Evolutionary conservation across 2,888 invertebrate species (phyloP).

Genomic region (Eledone cirrhosa): DNA sequence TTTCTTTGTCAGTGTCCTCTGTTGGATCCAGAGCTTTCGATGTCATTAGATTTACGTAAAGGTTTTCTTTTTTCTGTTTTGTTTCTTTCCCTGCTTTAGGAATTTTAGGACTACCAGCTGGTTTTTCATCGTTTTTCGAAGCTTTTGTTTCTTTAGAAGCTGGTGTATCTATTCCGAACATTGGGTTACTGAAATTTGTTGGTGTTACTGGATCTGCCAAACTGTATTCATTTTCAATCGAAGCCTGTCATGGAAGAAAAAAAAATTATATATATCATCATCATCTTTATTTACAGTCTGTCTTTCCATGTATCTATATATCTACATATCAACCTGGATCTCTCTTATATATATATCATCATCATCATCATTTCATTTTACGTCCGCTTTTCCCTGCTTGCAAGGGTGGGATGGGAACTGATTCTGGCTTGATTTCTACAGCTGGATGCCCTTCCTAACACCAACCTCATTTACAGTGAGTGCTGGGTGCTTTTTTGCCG

Average conservation of each 20-base stretch:
- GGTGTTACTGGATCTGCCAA: constrained; percentile 34
- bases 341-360: no score
- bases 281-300: no score
- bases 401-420: no score
- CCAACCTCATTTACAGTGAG: no score
- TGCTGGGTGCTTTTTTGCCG: no score
- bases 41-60: constrained; percentile 28
- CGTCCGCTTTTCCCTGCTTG: no score
- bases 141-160: constrained; percentile 6
- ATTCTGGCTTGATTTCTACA: no score
- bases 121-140: not conserved
- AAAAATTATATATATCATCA: not conserved
- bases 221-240: constrained; percentile 26
- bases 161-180: constrained; percentile 51
- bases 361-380: no score
- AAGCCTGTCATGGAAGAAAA: constrained; percentile 23
- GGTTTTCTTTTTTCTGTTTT: constrained; percentile 18
- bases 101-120: not conserved
- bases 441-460: no score
- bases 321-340: no score
- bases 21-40: constrained; percentile 39
- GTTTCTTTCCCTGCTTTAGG: not conserved
- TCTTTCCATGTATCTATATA: no score
- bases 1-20: constrained; percentile 42
- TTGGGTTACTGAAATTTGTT: constrained; percentile 59